Evolutionary conservation across 2,797 vertebrate genomes (phyloP).

Genomic region (Falco rusticolus): DNA sequence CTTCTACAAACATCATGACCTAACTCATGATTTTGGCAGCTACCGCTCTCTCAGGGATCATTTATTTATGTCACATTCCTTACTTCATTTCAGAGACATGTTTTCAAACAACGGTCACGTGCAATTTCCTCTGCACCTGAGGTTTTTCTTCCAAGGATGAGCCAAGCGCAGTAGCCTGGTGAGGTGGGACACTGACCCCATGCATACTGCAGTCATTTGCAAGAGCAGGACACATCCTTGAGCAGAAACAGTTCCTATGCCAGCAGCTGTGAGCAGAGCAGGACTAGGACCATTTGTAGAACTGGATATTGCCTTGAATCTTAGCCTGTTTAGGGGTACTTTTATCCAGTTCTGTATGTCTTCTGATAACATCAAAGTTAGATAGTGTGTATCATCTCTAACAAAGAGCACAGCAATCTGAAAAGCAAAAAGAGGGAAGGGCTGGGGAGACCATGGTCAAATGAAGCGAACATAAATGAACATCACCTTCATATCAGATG

Average conservation of each 20-base stretch:
- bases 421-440: background rate
- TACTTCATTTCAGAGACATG: conserved; percentile 28
- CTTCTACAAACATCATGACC: conserved; percentile 12
- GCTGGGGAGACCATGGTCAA: background rate
- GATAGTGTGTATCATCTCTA: background rate
- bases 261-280: background rate
- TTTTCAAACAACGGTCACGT: conserved; percentile 48
- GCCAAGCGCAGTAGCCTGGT: background rate
- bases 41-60: conserved; percentile 26
- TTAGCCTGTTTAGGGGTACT: background rate
- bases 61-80: conserved; percentile 42
- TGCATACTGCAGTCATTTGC: background rate
- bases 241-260: background rate
- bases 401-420: background rate
- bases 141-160: background rate
- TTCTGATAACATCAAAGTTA: background rate
- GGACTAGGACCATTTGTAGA: background rate
- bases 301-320: background rate
- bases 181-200: background rate
- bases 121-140: conserved; percentile 38
- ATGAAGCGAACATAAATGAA: background rate
- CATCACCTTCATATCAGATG: too few relatives aligned
- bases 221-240: background rate
- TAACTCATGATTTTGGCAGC: conserved; percentile 46
- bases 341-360: background rate